phyloP scores from a whole-genome alignment of 2,888 invertebrate species.

The Scaptomyza polygonia region DNA sequence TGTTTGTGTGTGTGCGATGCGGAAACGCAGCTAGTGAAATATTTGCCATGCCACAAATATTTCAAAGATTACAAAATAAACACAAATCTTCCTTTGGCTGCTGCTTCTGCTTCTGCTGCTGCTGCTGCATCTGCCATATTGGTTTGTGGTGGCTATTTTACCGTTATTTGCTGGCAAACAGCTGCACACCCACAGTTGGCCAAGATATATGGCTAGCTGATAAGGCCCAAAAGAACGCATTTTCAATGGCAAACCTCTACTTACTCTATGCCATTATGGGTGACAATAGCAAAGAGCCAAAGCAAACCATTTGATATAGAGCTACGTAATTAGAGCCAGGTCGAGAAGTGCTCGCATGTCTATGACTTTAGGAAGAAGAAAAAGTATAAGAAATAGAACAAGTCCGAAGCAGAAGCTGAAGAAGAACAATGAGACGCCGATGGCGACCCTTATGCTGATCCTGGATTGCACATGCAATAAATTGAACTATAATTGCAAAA shows the following conservation, averaged over 20 bases:
- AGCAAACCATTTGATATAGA: conserved; percentile 23
- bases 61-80: conserved; percentile 79
- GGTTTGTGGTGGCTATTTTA: conserved; percentile 44
- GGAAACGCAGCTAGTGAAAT: conserved; percentile 69
- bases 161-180: conserved; percentile 60
- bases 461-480: conserved; percentile 63
- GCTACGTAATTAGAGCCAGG: conserved; percentile 50
- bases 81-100: conserved; percentile 67
- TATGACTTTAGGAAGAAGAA: not conserved
- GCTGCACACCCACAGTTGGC: conserved; percentile 50
- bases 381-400: not conserved
- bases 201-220: conserved; percentile 54
- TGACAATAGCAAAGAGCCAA: conserved; percentile 42
- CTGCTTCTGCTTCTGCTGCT: conserved; percentile 4
- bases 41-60: conserved; percentile 80
- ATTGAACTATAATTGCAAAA: conserved; percentile 75
- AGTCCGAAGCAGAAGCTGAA: not conserved
- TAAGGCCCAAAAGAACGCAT: conserved; percentile 39
- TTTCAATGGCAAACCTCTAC: conserved; percentile 12
- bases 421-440: conserved; percentile 53
- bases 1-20: conserved; percentile 40
- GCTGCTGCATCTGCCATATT: conserved; percentile 46
- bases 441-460: conserved; percentile 26
- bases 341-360: conserved; percentile 16
- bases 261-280: conserved; percentile 35